Evolutionary conservation across 2,888 invertebrate species (phyloP).

Genomic region (Xylota sylvarum): DNA sequence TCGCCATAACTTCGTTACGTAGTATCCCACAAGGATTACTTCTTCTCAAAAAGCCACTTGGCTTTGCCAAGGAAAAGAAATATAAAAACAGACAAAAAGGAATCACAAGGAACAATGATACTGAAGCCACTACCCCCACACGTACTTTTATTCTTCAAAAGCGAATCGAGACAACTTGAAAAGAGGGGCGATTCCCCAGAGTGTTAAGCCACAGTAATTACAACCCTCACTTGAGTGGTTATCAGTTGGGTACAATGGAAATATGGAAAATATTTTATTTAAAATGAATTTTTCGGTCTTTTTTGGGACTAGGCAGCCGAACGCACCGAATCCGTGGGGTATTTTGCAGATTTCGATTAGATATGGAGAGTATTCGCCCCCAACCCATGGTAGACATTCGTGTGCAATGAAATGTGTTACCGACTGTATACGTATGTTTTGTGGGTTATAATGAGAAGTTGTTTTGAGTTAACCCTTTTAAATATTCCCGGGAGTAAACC

Average conservation of each 20-base stretch:
- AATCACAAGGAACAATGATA: constrained; percentile 17
- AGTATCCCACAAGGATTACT: constrained; percentile 40
- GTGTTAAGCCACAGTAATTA: constrained; percentile 46
- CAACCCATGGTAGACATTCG: background rate
- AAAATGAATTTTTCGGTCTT: background rate
- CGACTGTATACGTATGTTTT: background rate
- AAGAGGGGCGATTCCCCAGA: constrained; percentile 29
- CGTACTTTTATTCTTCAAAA: constrained; percentile 33
- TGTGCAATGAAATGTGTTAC: background rate
- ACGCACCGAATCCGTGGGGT: constrained; percentile 23
- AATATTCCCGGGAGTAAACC: background rate
- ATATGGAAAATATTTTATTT: constrained; percentile 45
- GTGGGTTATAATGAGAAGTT: background rate
- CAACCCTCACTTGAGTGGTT: constrained; percentile 36
- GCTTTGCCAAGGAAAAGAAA: background rate
- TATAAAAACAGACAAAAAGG: background rate
- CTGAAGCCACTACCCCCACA: background rate
- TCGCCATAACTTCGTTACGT: constrained; percentile 48
- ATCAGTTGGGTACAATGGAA: constrained; percentile 34
- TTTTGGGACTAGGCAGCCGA: background rate
- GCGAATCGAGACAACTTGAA: background rate
- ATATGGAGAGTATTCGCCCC: background rate
- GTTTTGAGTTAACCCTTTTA: background rate
- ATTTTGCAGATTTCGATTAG: constrained; percentile 16
- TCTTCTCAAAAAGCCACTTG: background rate